phyloP scores from a whole-genome alignment of 2,797 vertebrate species.

The Pachyuromys duprasi region DNA sequence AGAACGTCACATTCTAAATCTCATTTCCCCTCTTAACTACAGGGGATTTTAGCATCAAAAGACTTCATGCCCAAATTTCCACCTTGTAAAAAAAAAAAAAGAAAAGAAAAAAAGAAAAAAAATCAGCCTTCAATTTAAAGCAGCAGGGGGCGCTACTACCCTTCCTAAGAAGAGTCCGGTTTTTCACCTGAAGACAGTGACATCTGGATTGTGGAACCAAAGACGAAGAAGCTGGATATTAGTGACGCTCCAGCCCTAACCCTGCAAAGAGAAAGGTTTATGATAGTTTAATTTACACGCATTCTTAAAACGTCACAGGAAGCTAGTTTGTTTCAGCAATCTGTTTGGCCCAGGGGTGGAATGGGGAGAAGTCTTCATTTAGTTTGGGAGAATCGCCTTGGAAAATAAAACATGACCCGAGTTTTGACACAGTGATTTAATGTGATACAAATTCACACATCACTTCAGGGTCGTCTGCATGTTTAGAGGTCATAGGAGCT shows the following conservation, averaged over 20 bases:
- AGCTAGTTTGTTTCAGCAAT: conserved; percentile 76
- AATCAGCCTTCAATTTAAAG: not conserved
- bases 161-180: conserved; percentile 74
- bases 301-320: conserved; percentile 84
- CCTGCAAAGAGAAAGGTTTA: conserved; percentile 82
- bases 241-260: conserved; percentile 83
- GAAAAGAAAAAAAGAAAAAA: too few relatives aligned
- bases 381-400: conserved; percentile 69
- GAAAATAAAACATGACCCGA: not conserved
- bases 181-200: conserved; percentile 76
- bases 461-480: conserved; percentile 49
- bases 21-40: conserved; percentile 71
- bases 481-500: not conserved
- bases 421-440: conserved; percentile 55
- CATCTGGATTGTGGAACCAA: conserved; percentile 85
- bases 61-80: conserved; percentile 1
- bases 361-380: conserved; percentile 72
- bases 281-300: conserved; percentile 78
- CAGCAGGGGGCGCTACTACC: conserved; percentile 86
- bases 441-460: conserved; percentile 30
- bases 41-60: conserved; percentile 67
- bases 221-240: conserved; percentile 87
- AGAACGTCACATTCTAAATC: conserved; percentile 61
- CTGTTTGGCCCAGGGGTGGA: conserved; percentile 68
- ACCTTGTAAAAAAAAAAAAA: not conserved